A percentile compares a stretch with the other conserved stretches of the same genome.
phyloP scores from a whole-genome alignment of 2,797 vertebrate species.

The Halcyon badia region DNA sequence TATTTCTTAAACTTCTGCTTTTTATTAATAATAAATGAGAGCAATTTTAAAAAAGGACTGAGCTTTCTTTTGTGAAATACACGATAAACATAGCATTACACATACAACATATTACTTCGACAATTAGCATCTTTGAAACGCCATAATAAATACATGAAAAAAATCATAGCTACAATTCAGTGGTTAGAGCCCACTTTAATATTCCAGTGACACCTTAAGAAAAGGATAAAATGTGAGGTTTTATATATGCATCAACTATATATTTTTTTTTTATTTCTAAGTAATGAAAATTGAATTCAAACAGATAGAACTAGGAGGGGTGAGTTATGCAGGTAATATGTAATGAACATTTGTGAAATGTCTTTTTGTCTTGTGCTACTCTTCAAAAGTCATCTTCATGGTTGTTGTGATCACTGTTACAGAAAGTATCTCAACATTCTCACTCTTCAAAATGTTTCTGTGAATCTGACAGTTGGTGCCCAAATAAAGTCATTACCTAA shows the following conservation, averaged over 20 bases:
- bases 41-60: background rate
- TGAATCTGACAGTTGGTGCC: constrained; percentile 47
- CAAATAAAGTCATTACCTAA: constrained; percentile 46
- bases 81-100: background rate
- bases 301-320: background rate
- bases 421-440: constrained; percentile 24
- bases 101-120: background rate
- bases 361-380: background rate
- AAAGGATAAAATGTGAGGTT: background rate
- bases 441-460: constrained; percentile 27
- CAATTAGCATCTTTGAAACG: background rate
- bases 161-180: background rate
- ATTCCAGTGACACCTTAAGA: background rate
- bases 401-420: constrained; percentile 32
- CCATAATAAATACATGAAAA: background rate
- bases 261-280: background rate
- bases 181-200: background rate
- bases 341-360: background rate
- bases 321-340: background rate
- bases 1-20: background rate
- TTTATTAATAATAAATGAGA: background rate
- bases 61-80: background rate
- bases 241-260: background rate
- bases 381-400: background rate
- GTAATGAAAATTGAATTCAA: background rate